Base-by-base conservation (phyloP, 2,797 vertebrate genomes). In the Chaetophractus vellerosus region DNA sequence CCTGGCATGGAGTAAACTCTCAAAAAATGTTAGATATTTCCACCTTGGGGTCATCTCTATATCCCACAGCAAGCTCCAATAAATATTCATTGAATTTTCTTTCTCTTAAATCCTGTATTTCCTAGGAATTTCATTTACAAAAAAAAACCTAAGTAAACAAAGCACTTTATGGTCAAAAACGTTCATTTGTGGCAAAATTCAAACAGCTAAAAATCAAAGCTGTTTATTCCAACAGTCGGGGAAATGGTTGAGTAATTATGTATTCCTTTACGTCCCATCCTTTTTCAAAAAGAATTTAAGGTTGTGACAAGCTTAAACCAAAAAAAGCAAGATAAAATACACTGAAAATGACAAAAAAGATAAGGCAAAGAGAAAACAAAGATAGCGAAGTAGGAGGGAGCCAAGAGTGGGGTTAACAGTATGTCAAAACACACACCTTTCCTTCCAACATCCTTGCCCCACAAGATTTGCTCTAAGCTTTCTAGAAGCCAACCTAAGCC, bases 191-290 rank as follows among this genome's bases (percentile, higher is more conserved):
- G 23, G 64, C 52, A 92, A 45, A 45, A 45, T 45, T 45, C 38
- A 81, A 61, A 87, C 19, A 82, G 84, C n/a, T 68, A 82, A 82
- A 87, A 28, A 68, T 87, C 68, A 88, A 28, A 24, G 81, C 21
- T 74, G 61, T 68, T 71, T 86, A 86, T 63, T 69, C 36, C 80
- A 91, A 81, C 48, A 50, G 11, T 10, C n/a, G 80, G 26, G 21
- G 50, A 91, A 80, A 59, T n/a, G 50, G 57, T 41, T 87, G 82
- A 74, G 38, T 50, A 69, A 28, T 48, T 33, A 38, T 4, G 38
- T 38, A 41, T 72, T 74, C 45, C 48, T 66, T 66, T 93, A 61
- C 50, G 69, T n/a, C 31, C 24, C 12, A 57, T 16, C 69, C 50
- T 88, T 28, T 52, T 81, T 82, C 38, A 50, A 88, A 66, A 64